Base-by-base conservation (phyloP, 1,140 invertebrate species). In the Ericerus pela region DNA sequence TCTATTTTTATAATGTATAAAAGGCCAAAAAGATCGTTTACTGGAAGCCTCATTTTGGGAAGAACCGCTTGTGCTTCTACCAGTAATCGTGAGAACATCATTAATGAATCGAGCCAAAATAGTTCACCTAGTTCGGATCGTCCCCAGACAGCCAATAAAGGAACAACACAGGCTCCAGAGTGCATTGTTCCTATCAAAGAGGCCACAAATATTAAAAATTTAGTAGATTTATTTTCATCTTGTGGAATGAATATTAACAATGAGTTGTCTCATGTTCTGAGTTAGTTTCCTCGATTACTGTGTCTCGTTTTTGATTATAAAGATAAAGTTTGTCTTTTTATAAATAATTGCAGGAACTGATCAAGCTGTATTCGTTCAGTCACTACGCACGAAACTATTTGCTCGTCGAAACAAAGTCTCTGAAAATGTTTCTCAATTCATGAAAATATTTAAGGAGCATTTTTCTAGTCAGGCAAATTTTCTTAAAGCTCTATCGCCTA, bases 361-460 rank as follows among this genome's bases (percentile, higher is more conserved):
- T 47, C 41, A 47, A 47, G 41, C 41, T 20, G 41, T 47, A 47
- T 47, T 47, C 20, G 20, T 47, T 20, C 22, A 24, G 26, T 24
- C 16, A 4, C 20, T 47, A 3, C 22, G 20, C 20, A 24, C 10
- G 6, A 47, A 47, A 24, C 14, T 47, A 22, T 14, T 24, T 14
- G 22, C 41, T 10, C 8, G 26, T 12, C 4, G 20, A 22, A 14
- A 47, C 8, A 33, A 33, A 10, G 30, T n/a, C n/a, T 8, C 8
- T 33, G 8, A 33, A 33, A 33, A 33, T 20, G 20, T 47, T 20
- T 2, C 22, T 3, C 22, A 47, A 47, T 47, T 47, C 16, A 24
- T 47, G 8, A 24, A 47, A 20, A 24, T 10, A 24, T 47, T 47
- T 47, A 10, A 24, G 26, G 14, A 47, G 14, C 26, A 47, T 22